Evolutionary conservation across 2,888 invertebrate genomes (phyloP), one percentile per base, ranked within the genome.

Genomic region (Blomia tropicalis): DNA sequence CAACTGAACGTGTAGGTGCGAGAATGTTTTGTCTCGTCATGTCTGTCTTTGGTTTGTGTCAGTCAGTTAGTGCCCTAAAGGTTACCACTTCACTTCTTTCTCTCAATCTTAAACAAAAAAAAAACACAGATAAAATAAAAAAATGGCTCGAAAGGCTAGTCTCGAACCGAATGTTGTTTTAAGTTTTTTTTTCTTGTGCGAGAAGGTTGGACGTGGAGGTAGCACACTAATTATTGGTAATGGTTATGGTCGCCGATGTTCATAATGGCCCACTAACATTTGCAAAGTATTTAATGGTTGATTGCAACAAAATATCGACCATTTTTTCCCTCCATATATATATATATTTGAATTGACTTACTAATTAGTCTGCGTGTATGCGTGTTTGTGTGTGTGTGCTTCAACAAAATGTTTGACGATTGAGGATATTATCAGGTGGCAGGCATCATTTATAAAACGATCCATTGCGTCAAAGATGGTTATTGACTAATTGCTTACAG

Each of bases 21-120:
- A 7, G 51, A 7, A 14, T 14, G 23, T 47, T 7, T 47, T 14
- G 7, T 11, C 36, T 36, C 36, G 36, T 11, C 7, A 7, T 36
- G 36, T 11, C 36, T 36, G 36, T 47, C n/a, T n/a, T n/a, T n/a
- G n/a, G n/a, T n/a, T n/a, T n/a, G n/a, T n/a, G n/a, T n/a, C n/a
- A n/a, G n/a, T n/a, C n/a, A n/a, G n/a, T n/a, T n/a, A n/a, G n/a
- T 47, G 51, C 51, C 51, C 51, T 47, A 47, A 47, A 47, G 51
- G 23, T 17, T 14, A 14, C 23, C 23, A 27, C 22, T 19, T 47
- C n/a, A n/a, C n/a, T n/a, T n/a, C n/a, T n/a, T n/a, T n/a, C n/a
- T n/a, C n/a, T n/a, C n/a, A n/a, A n/a, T n/a, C n/a, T n/a, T n/a
- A n/a, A n/a, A n/a, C n/a, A n/a, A n/a, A n/a, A n/a, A n/a, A n/a